Evolutionary conservation across 2,888 invertebrate genomes (phyloP).

Genomic region (Philhelius pedissequus): DNA sequence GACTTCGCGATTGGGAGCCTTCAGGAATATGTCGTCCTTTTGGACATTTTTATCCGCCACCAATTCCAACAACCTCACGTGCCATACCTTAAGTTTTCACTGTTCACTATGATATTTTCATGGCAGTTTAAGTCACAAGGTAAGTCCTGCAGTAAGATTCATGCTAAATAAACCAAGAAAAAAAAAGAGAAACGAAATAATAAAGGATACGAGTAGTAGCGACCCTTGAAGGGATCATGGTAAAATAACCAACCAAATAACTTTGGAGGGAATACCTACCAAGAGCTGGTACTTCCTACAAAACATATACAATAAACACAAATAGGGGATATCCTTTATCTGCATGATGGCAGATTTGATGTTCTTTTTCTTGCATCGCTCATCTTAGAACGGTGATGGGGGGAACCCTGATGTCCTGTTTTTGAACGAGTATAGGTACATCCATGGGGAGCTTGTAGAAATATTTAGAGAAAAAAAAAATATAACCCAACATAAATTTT

Average conservation of each 20-base stretch:
- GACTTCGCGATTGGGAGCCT: not conserved
- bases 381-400: conserved; percentile 26
- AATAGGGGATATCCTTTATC: conserved; percentile 42
- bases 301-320: too few relatives aligned
- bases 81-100: conserved; percentile 46
- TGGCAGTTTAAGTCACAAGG: conserved; percentile 43
- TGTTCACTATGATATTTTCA: conserved; percentile 54
- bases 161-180: not conserved
- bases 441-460: conserved; percentile 13
- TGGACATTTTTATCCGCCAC: conserved; percentile 42
- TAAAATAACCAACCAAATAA: conserved; percentile 35
- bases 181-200: not conserved
- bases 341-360: conserved; percentile 52
- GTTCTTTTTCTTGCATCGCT: conserved; percentile 52
- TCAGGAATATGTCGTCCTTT: conserved; percentile 20
- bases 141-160: conserved; percentile 20
- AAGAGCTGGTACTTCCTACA: not conserved
- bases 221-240: conserved; percentile 18
- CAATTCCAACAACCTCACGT: conserved; percentile 50
- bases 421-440: too few relatives aligned
- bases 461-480: conserved; percentile 58
- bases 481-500: conserved; percentile 54
- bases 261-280: not conserved
- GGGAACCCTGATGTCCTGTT: conserved; percentile 5
- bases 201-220: not conserved